These are phyloP conservation scores for Pagetopsis macropterus DNA, from an alignment of 2,797 vertebrate genomes.

Conservation along the genomic window DNA sequence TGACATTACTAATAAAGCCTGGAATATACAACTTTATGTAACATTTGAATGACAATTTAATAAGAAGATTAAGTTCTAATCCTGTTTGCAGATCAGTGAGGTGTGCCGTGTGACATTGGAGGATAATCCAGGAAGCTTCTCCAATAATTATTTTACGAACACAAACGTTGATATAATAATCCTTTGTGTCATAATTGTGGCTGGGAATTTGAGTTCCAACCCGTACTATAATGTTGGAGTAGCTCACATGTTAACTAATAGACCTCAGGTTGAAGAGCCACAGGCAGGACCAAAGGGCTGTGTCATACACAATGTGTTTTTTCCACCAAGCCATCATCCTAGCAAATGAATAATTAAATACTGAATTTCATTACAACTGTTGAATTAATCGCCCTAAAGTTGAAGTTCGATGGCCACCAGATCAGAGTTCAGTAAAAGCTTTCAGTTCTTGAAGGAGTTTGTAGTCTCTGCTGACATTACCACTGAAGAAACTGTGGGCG, in stretches of 20 bases:
- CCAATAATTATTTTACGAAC: conserved; percentile 30
- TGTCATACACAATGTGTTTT: background rate
- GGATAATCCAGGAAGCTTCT: conserved; percentile 48
- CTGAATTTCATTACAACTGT: too few relatives aligned
- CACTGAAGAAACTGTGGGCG: background rate
- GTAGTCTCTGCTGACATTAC: background rate
- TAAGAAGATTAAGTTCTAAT: conserved; percentile 63
- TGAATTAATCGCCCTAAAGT: too few relatives aligned
- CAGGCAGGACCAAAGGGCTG: background rate
- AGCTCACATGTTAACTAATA: background rate
- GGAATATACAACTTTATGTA: conserved; percentile 18
- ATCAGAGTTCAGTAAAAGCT: too few relatives aligned
- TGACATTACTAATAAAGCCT: conserved; percentile 39
- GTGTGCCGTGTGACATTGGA: conserved; percentile 41
- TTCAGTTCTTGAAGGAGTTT: too few relatives aligned
- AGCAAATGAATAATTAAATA: too few relatives aligned
- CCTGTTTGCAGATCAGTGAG: conserved; percentile 55
- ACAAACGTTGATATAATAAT: conserved; percentile 40
- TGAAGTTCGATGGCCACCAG: too few relatives aligned
- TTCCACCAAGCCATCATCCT: background rate
- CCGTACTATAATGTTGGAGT: background rate
- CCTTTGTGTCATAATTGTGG: background rate
- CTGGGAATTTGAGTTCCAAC: conserved; percentile 19
- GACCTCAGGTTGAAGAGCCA: background rate
- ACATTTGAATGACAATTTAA: conserved; percentile 55